Conservation (phyloP, 2,113 vertebrate genomes). For the Oryzias melastigma region DNA sequence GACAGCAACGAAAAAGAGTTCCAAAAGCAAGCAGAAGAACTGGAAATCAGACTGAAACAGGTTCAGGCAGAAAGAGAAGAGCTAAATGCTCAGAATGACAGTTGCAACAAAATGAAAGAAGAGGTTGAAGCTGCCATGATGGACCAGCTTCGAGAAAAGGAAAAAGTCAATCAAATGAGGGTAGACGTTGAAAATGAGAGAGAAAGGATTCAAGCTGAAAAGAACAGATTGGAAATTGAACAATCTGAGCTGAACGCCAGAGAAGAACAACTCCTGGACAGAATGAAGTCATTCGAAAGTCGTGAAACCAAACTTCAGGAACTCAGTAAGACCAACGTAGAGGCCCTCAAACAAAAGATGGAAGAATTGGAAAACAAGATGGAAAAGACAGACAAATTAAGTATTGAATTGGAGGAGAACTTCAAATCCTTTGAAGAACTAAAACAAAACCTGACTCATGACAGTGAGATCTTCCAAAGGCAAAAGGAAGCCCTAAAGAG, state of each 20-base stretch:
- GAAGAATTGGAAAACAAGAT: background rate
- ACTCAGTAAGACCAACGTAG: too few relatives aligned
- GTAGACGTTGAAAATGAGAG: background rate
- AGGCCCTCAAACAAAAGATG: slow-evolving; percentile 1
- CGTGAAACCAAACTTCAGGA: background rate
- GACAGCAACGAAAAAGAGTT: background rate
- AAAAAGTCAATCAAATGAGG: background rate
- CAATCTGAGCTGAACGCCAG: background rate
- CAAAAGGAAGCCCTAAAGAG: background rate
- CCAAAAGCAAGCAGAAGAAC: too few relatives aligned
- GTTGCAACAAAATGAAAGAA: background rate
- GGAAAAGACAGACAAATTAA: too few relatives aligned
- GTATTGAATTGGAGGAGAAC: too few relatives aligned
- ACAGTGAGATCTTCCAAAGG: too few relatives aligned
- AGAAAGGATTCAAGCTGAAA: slow-evolving; percentile 3
- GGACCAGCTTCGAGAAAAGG: background rate
- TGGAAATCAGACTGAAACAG: too few relatives aligned
- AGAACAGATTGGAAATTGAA: background rate
- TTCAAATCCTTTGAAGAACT: too few relatives aligned
- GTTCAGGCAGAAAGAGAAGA: background rate
- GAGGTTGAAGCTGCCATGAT: background rate
- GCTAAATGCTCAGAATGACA: background rate
- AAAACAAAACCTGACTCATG: background rate
- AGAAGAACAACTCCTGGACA: background rate
- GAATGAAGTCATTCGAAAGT: background rate